Evolutionary conservation across 2,888 invertebrate genomes (phyloP).

Genomic region (Agrochola macilenta): DNA sequence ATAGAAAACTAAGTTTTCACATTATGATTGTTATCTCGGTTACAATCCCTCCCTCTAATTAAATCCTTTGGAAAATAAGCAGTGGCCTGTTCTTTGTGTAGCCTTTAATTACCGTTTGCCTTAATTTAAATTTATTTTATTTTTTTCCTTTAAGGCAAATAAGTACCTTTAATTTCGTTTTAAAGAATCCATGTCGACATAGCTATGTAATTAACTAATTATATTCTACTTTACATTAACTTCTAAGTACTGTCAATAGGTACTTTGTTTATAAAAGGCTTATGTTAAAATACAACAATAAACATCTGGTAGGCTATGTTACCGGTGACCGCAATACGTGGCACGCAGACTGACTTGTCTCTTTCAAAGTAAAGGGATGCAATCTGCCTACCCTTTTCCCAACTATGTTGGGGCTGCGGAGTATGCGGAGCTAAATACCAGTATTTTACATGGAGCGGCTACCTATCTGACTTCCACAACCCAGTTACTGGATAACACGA

Average conservation of each 20-base stretch:
- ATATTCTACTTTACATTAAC: neutral
- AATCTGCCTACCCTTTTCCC: neutral
- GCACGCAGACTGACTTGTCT: no score
- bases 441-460: no score
- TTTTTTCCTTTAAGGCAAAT: conserved; percentile 10
- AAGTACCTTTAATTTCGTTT: conserved; percentile 25
- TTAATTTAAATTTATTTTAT: conserved; percentile 22
- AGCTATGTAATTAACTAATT: conserved; percentile 32
- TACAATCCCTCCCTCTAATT: conserved; percentile 39
- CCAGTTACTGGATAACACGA: no score
- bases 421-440: no score
- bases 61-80: conserved; percentile 47
- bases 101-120: conserved; percentile 37
- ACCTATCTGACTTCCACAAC: no score
- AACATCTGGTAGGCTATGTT: neutral
- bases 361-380: neutral
- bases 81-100: conserved; percentile 49
- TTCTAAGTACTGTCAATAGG: neutral
- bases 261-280: neutral
- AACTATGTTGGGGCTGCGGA: no score
- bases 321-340: neutral
- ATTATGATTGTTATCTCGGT: conserved; percentile 37
- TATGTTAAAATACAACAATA: neutral
- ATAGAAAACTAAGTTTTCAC: conserved; percentile 29
- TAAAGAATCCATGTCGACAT: conserved; percentile 3